These are phyloP conservation scores for Fundulus diaphanus DNA, from an alignment of 2,797 vertebrate genomes.

Conservation along the genomic window DNA sequence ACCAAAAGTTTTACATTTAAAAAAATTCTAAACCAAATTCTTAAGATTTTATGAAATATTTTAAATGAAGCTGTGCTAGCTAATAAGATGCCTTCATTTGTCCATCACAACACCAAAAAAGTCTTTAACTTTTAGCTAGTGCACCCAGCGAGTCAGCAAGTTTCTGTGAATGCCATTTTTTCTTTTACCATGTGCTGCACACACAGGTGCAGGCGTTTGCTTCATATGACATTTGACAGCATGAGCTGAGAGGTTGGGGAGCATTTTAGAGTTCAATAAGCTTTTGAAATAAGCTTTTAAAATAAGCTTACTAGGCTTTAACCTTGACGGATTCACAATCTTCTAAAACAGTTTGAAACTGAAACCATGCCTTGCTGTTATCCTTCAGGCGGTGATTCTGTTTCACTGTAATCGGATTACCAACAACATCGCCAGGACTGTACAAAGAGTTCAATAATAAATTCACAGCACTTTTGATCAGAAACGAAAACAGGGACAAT, in stretches of 20 bases:
- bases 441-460: constrained; percentile 64
- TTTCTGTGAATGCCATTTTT: neutral
- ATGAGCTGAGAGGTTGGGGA: neutral
- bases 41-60: neutral
- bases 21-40: neutral
- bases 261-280: constrained; percentile 3
- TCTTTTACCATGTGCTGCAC: neutral
- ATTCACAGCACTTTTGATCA: constrained; percentile 83
- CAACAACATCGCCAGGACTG: constrained; percentile 50
- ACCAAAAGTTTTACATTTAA: neutral
- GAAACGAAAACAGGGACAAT: constrained; percentile 62
- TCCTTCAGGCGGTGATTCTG: constrained; percentile 39
- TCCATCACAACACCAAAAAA: neutral
- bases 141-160: neutral
- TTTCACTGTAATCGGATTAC: constrained; percentile 44
- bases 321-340: constrained; percentile 68
- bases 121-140: neutral
- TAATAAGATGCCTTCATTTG: neutral
- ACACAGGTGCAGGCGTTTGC: neutral
- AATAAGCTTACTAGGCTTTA: constrained; percentile 25
- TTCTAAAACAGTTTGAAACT: constrained; percentile 48
- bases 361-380: constrained; percentile 25
- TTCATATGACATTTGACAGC: neutral
- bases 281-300: no score
- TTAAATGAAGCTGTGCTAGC: neutral